Evolutionary conservation across 2,888 invertebrate species (phyloP).

Genomic region (Cheilosia vulpina): DNA sequence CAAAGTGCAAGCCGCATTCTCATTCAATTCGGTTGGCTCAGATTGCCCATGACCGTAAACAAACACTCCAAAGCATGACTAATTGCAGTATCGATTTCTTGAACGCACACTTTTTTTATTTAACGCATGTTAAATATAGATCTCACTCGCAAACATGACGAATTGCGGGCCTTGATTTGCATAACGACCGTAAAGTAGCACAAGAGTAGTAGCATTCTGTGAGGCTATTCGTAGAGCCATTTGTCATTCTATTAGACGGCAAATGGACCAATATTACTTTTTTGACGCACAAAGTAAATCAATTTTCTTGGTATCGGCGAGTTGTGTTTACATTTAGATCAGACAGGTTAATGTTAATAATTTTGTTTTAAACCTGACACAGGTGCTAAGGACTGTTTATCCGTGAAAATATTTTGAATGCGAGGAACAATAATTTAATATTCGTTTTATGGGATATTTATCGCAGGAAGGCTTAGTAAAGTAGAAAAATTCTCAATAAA

Average conservation of each 20-base stretch:
- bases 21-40: not conserved
- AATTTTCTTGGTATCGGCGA: conserved; percentile 3
- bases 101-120: no score
- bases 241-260: not conserved
- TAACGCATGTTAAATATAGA: not conserved
- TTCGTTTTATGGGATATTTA: no score
- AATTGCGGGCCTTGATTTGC: conserved; percentile 34
- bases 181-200: conserved; percentile 15
- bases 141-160: conserved; percentile 16
- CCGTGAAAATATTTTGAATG: not conserved
- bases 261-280: conserved; percentile 1
- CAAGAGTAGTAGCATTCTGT: conserved; percentile 2
- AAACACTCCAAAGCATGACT: no score
- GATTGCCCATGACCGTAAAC: not conserved
- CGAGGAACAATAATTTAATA: no score
- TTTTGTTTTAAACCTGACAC: conserved; percentile 12
- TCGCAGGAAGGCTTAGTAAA: no score
- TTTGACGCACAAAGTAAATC: conserved; percentile 8
- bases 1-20: no score
- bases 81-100: no score
- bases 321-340: not conserved
- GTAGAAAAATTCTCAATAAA: no score
- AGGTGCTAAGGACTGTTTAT: not conserved
- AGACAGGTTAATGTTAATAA: not conserved
- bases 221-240: not conserved